Evolutionary conservation across 2,797 vertebrate genomes (phyloP).

Genomic region (Tachyglossus aculeatus): DNA sequence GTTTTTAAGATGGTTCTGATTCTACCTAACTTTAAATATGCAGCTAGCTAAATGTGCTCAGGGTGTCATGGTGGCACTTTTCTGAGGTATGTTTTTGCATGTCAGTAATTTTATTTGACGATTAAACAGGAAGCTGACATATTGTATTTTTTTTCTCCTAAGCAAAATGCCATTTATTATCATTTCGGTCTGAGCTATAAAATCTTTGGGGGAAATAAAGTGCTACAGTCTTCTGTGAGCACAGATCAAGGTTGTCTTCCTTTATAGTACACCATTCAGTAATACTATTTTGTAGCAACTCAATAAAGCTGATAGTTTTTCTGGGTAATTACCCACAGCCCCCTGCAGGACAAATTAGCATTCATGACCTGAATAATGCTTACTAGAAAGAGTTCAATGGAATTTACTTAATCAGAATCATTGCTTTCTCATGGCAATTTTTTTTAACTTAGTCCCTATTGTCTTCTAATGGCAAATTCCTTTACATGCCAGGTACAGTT

Average conservation of each 20-base stretch:
- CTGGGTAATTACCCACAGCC: slow-evolving; percentile 82
- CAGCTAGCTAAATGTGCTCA: slow-evolving; percentile 69
- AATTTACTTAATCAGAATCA: slow-evolving; percentile 84
- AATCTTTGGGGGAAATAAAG: slow-evolving; percentile 27
- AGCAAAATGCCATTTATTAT: slow-evolving; percentile 55
- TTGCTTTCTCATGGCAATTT: slow-evolving; percentile 73
- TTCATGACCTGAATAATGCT: slow-evolving; percentile 83
- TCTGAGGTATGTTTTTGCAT: slow-evolving; percentile 69
- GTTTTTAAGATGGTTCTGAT: slow-evolving; percentile 75
- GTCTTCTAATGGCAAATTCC: slow-evolving; percentile 66
- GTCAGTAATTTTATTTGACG: slow-evolving; percentile 70
- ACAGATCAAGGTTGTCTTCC: slow-evolving; percentile 69
- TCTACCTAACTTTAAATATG: slow-evolving; percentile 75
- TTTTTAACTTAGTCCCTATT: slow-evolving; percentile 56
- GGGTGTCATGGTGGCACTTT: slow-evolving; percentile 71
- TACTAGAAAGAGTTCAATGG: slow-evolving; percentile 82
- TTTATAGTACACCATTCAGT: slow-evolving; percentile 69
- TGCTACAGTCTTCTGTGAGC: slow-evolving; percentile 38
- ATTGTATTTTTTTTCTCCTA: slow-evolving; percentile 43
- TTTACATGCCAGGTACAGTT: slow-evolving; percentile 57
- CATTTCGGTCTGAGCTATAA: slow-evolving; percentile 43
- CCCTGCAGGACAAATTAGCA: slow-evolving; percentile 83
- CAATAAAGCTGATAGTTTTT: slow-evolving; percentile 82
- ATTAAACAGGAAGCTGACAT: slow-evolving; percentile 60
- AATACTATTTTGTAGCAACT: slow-evolving; percentile 75